phyloP scores from a whole-genome alignment of 2,888 invertebrate species.

The Dolichopus griseipennis region DNA sequence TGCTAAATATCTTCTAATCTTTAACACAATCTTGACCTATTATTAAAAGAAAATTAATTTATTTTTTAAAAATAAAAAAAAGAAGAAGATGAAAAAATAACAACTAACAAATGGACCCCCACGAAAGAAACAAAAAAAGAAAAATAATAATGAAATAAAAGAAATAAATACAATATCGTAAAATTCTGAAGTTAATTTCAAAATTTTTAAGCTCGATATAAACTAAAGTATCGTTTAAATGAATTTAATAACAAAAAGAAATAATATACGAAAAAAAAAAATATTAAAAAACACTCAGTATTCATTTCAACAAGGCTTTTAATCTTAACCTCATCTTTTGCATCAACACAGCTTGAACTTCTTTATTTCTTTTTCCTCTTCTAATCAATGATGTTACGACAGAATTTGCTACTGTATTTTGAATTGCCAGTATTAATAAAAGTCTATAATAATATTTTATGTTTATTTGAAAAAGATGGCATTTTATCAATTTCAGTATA shows the following conservation, averaged over 20 bases:
- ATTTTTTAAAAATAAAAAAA: neutral
- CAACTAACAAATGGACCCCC: too few relatives aligned
- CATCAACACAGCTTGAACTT: neutral
- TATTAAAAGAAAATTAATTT: constrained; percentile 2
- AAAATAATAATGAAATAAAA: neutral
- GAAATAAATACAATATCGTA: too few relatives aligned
- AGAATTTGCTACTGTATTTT: too few relatives aligned
- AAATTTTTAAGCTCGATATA: neutral
- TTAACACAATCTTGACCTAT: constrained; percentile 1
- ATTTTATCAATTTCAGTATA: too few relatives aligned
- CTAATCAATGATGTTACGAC: too few relatives aligned
- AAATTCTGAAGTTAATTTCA: neutral
- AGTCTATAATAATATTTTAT: too few relatives aligned
- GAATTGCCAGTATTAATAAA: too few relatives aligned
- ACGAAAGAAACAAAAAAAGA: neutral
- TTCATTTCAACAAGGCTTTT: constrained; percentile 6
- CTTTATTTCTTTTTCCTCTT: neutral
- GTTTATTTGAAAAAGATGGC: too few relatives aligned
- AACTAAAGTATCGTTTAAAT: neutral
- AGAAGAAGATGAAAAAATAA: too few relatives aligned
- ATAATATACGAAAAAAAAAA: neutral
- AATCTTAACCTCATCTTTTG: constrained; percentile 2
- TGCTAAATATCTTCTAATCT: neutral
- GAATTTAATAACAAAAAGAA: neutral
- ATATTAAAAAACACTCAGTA: neutral